A percentile compares a stretch with the other conserved stretches of the same genome.
phyloP scores from a whole-genome alignment of 1,140 invertebrate genomes.

The Drosophila sp. region DNA sequence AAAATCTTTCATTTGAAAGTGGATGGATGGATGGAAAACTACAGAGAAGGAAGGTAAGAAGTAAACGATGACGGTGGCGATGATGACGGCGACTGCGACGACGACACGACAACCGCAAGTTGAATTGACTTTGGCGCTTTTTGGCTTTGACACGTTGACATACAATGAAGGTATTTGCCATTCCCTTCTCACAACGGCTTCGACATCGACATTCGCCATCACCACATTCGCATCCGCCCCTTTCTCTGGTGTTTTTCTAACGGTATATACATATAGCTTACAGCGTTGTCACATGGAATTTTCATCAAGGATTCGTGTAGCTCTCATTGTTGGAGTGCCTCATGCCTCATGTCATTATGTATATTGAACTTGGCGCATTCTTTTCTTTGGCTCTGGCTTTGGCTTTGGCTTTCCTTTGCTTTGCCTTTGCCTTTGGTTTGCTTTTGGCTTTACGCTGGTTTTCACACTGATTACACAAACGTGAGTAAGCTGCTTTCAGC shows the following conservation, averaged over 20 bases:
- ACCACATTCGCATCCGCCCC: not conserved
- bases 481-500: conserved; percentile 77
- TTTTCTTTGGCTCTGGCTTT: conserved; percentile 16
- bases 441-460: conserved; percentile 51
- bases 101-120: conserved; percentile 63
- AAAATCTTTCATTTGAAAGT: conserved; percentile 1
- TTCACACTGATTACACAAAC: conserved; percentile 81
- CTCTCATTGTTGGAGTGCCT: conserved; percentile 53
- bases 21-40: not conserved
- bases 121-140: conserved; percentile 77
- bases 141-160: conserved; percentile 78
- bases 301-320: conserved; percentile 63
- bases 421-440: conserved; percentile 17
- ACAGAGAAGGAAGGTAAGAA: conserved; percentile 35
- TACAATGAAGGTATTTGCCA: conserved; percentile 76
- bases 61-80: conserved; percentile 19
- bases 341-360: conserved; percentile 68
- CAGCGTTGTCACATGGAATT: conserved; percentile 74
- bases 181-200: conserved; percentile 2
- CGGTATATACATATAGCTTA: conserved; percentile 55
- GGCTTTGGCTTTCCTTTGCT: conserved; percentile 26
- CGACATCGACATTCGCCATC: not conserved
- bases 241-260: not conserved
- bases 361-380: conserved; percentile 61
- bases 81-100: conserved; percentile 17